Percentiles rank a stretch among this genome's conserved stretches.
These are phyloP conservation scores for Phataginus tetradactyla DNA, from an alignment of 2,797 vertebrate species.

Conservation along the genomic window DNA sequence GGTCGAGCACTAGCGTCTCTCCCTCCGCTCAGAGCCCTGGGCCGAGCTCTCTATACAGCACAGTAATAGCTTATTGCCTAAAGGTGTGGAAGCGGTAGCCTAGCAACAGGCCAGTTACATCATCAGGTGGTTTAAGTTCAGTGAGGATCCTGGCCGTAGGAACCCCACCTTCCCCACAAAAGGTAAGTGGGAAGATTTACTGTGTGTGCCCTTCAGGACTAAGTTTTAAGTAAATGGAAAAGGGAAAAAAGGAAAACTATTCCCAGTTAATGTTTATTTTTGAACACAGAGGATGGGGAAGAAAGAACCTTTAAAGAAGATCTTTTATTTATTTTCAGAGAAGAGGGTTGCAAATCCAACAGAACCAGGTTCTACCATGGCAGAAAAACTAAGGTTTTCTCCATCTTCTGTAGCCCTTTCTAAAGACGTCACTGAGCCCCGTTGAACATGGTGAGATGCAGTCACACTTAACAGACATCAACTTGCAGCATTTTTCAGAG, in stretches of 20 bases:
- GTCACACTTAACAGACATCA: slow-evolving; percentile 40
- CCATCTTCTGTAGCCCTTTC: background rate
- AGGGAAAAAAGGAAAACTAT: background rate
- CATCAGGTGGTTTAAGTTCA: too few relatives aligned
- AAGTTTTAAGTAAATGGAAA: slow-evolving; percentile 9
- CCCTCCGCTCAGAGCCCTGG: too few relatives aligned
- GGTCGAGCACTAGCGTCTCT: too few relatives aligned
- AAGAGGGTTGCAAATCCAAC: background rate
- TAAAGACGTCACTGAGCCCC: background rate
- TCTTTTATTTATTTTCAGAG: slow-evolving; percentile 43
- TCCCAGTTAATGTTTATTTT: slow-evolving; percentile 34
- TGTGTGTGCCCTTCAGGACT: background rate
- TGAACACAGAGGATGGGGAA: background rate
- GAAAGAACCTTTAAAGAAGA: slow-evolving; percentile 15
- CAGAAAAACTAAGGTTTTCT: slow-evolving; percentile 19
- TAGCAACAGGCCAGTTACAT: too few relatives aligned
- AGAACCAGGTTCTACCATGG: background rate
- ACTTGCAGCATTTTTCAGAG: background rate
- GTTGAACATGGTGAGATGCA: background rate
- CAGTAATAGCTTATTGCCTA: too few relatives aligned
- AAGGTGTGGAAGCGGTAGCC: too few relatives aligned
- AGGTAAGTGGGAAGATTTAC: background rate
- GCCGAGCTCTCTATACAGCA: too few relatives aligned
- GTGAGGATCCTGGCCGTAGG: too few relatives aligned
- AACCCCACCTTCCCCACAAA: background rate